Conservation (phyloP, 1,140 invertebrate species). For the Ptiloglossa arizonensis region DNA sequence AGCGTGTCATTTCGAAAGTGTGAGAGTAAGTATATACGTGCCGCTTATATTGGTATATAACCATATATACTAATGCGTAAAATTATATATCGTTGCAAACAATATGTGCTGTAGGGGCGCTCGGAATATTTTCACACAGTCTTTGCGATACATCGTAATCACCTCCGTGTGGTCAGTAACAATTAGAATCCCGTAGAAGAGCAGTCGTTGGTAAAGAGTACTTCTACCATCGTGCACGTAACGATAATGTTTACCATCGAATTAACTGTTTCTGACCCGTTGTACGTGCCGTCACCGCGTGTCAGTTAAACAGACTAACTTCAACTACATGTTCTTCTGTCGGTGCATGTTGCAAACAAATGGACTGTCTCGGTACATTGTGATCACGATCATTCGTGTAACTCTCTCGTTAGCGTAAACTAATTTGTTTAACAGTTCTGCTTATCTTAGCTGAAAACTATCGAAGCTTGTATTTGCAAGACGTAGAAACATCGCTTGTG, state of each 20-base stretch:
- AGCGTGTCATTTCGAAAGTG: background rate
- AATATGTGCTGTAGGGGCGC: background rate
- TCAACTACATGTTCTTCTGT: background rate
- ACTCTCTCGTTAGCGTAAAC: conserved; percentile 8
- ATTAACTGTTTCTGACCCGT: background rate
- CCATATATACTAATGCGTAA: too few species aligned
- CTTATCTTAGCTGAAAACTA: conserved; percentile 44
- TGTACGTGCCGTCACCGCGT: background rate
- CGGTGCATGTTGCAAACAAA: conserved; percentile 45
- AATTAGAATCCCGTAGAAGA: background rate
- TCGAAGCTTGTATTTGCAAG: conserved; percentile 52
- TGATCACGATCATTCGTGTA: background rate
- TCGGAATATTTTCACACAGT: background rate
- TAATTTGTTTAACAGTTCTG: conserved; percentile 36
- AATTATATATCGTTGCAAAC: too few species aligned
- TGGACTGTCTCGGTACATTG: conserved; percentile 4
- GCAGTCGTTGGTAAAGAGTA: too few species aligned
- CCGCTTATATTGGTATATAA: too few species aligned
- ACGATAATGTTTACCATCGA: background rate
- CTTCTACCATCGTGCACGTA: background rate
- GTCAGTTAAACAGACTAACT: background rate
- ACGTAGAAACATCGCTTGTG: conserved; percentile 48
- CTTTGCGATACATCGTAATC: too few species aligned
- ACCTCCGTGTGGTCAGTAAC: too few species aligned
- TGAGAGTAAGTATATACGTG: background rate